Evolutionary conservation across 1,140 invertebrate species (phyloP), one percentile per base, ranked within the genome.

Genomic region (Pseudachorutes palmiensis): DNA sequence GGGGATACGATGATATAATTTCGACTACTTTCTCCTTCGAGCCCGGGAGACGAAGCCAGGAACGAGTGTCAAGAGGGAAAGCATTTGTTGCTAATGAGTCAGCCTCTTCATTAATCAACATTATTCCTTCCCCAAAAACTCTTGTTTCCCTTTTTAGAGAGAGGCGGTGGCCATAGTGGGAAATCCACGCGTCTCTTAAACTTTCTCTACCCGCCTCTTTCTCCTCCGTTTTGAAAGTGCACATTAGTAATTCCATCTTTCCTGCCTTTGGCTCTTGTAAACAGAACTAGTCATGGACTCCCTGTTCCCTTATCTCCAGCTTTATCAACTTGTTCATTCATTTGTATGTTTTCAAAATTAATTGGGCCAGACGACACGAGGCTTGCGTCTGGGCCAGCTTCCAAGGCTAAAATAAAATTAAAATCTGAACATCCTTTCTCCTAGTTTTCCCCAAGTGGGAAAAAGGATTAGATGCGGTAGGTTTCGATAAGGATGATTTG

Each of bases 81-180:
- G 67, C 66, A 68, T 72, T 72, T 72, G 71, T 70, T 72, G 68
- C 71, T 72, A 72, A 72, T 72, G 71, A 72, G 68, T 72, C 49
- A 58, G 57, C 63, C 57, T 70, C 65, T 70, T 72, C 71, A 72
- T 72, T 72, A 72, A 72, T 72, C 71, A 72, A 70, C 68, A 70
- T 72, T 70, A 72, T 68, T 69, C 69, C 70, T 61, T 64, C 62
- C 51, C 69, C 64, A 36, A n/a, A 28, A 41, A 48, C 61, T 64
- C 41, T 49, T 36, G 26, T 33, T 29, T 32, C 31, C 51, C 33
- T 33, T 59, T 51, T 67, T 57, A 31, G 24, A 22, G 51, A 41
- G 36, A 41, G 19, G 36, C 36, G 5, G 19, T 5, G 24, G 51
- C 9, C 22, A 14, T n/a, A 9, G 51, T 55, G 5, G 14, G 5